These are phyloP conservation scores for Herpetotheres cachinnans DNA, from an alignment of 2,113 vertebrate species.

Conservation along the genomic window DNA sequence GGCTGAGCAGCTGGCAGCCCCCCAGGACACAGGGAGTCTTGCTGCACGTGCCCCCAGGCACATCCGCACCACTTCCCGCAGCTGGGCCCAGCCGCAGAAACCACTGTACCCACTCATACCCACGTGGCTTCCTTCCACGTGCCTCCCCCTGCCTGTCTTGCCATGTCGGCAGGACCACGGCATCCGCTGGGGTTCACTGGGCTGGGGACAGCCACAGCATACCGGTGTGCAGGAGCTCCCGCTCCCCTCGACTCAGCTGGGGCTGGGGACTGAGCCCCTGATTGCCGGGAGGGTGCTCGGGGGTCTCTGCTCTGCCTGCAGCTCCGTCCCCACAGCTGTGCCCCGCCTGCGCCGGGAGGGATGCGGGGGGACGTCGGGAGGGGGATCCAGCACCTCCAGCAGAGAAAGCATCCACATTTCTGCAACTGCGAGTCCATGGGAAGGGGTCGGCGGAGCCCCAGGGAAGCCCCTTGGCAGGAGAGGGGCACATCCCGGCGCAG, in stretches of 20 bases:
- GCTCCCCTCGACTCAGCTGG: fast-evolving
- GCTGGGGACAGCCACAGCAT: fast-evolving
- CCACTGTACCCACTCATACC: fast-evolving
- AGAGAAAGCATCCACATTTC: not conserved
- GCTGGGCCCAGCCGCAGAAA: not conserved
- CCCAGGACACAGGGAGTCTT: not conserved
- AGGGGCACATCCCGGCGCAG: not conserved
- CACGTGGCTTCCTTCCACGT: fast-evolving
- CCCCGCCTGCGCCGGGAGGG: not conserved
- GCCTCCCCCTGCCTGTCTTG: not conserved
- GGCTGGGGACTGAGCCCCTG: not conserved
- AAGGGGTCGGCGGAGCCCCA: not conserved
- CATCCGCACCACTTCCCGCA: fast-evolving
- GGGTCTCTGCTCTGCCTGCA: not conserved
- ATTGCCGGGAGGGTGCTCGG: fast-evolving
- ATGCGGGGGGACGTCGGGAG: fast-evolving
- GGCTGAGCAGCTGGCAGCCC: not conserved
- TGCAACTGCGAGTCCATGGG: not conserved
- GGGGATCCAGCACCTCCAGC: not conserved
- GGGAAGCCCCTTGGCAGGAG: not conserved
- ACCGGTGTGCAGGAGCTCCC: fast-evolving
- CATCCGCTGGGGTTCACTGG: fast-evolving
- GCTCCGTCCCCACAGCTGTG: not conserved
- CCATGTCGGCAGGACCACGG: fast-evolving
- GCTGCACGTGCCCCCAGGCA: not conserved